These are phyloP conservation scores for Harpalus rubripes DNA, from an alignment of 2,888 invertebrate genomes.

Conservation along the genomic window DNA sequence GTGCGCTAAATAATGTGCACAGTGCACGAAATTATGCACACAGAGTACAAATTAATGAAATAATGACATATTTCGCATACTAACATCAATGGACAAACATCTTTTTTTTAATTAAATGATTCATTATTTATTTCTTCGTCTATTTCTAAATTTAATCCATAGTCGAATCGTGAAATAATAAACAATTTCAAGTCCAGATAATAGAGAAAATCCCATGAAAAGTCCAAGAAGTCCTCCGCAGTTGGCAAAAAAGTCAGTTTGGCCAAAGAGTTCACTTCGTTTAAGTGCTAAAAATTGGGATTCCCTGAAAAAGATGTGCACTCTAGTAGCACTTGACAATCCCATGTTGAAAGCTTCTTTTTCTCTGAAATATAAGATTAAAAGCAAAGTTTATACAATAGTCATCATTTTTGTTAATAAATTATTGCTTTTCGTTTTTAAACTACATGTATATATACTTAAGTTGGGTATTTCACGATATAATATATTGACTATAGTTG, in stretches of 20 bases:
- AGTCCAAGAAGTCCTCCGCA: slow-evolving; percentile 81
- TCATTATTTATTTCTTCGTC: not conserved
- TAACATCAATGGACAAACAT: no score
- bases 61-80: no score
- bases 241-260: slow-evolving; percentile 80
- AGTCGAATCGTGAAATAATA: slow-evolving; percentile 80
- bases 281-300: slow-evolving; percentile 80
- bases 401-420: no score
- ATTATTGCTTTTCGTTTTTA: no score
- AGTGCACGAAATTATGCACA: no score
- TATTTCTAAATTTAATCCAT: slow-evolving; percentile 76
- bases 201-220: slow-evolving; percentile 83
- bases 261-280: slow-evolving; percentile 80
- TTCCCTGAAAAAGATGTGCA: slow-evolving; percentile 86
- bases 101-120: no score
- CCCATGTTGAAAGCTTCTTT: not conserved
- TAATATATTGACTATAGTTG: no score
- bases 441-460: no score
- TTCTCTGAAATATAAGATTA: not conserved
- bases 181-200: slow-evolving; percentile 82
- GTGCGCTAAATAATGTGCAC: no score
- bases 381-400: no score
- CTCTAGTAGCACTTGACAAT: slow-evolving; percentile 77
- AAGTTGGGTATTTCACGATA: no score
- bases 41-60: no score